Percentiles rank a stretch among this genome's conserved stretches.
Conservation (phyloP, 2,888 invertebrate genomes). For the Hypolimnas misippus region DNA sequence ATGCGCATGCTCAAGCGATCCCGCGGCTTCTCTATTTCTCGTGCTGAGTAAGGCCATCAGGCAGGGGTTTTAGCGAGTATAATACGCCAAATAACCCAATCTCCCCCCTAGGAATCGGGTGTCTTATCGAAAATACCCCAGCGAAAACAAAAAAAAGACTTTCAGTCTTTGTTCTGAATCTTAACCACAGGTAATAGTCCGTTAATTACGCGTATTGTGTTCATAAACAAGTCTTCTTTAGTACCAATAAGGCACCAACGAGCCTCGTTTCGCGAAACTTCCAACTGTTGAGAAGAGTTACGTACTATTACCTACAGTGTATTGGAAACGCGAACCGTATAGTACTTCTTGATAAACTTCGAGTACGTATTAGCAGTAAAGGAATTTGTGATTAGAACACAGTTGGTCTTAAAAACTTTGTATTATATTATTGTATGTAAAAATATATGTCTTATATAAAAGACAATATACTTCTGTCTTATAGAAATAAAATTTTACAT, state of each 20-base stretch:
- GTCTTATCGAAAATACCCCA: too few species aligned
- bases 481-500: too few species aligned
- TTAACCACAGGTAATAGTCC: constrained; percentile 6
- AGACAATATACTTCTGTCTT: too few species aligned
- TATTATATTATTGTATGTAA: too few species aligned
- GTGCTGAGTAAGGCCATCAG: too few species aligned
- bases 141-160: not conserved
- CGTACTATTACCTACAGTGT: constrained; percentile 3
- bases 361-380: constrained; percentile 8
- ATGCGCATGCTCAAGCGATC: too few species aligned
- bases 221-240: constrained; percentile 24
- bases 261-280: constrained; percentile 3
- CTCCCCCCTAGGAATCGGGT: too few species aligned
- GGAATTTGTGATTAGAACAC: not conserved
- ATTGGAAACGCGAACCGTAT: constrained; percentile 9
- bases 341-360: constrained; percentile 10
- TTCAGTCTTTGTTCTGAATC: not conserved
- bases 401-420: not conserved
- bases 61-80: too few species aligned
- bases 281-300: constrained; percentile 5
- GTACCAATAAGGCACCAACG: constrained; percentile 23
- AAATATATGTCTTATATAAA: too few species aligned
- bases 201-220: constrained; percentile 15
- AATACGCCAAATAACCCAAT: too few species aligned
- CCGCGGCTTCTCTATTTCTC: too few species aligned